Percentiles rank a stretch among this genome's conserved stretches.
These are phyloP conservation scores for Dufourea novaeangliae DNA, from an alignment of 1,140 invertebrate genomes.

Conservation along the genomic window DNA sequence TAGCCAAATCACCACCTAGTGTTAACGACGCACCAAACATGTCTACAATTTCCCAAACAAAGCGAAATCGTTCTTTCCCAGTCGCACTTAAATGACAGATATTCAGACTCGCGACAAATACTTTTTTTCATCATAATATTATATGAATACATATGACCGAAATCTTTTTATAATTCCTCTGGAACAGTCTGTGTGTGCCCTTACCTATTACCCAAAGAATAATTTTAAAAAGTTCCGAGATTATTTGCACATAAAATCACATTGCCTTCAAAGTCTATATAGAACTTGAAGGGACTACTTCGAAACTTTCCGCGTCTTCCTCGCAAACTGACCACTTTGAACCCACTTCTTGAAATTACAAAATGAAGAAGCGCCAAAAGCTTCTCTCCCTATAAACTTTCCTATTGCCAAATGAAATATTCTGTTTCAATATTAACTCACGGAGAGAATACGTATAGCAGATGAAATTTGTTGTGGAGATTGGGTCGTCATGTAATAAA, in stretches of 20 bases:
- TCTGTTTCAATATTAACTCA: slow-evolving; percentile 17
- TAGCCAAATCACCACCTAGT: too few species aligned
- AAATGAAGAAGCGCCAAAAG: slow-evolving; percentile 32
- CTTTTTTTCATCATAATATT: too few species aligned
- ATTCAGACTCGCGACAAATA: too few species aligned
- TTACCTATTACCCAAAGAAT: background rate
- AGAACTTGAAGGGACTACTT: slow-evolving; percentile 28
- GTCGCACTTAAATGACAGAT: too few species aligned
- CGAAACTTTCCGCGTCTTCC: slow-evolving; percentile 24
- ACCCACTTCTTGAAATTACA: slow-evolving; percentile 40
- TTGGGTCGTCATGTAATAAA: background rate
- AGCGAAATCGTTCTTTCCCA: too few species aligned
- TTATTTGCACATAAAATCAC: slow-evolving; percentile 44
- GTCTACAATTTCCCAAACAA: too few species aligned
- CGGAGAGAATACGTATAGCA: background rate
- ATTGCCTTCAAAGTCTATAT: slow-evolving; percentile 14
- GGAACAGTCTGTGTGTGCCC: background rate
- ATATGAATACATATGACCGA: too few species aligned
- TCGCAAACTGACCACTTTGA: slow-evolving; percentile 39
- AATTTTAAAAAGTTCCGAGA: slow-evolving; percentile 29
- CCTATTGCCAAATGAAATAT: slow-evolving; percentile 42
- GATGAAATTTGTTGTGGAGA: background rate
- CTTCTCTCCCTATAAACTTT: slow-evolving; percentile 23
- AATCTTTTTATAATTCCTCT: background rate
- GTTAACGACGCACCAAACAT: too few species aligned